Conservation (phyloP, 2,113 vertebrate genomes). For the Phainopepla nitens region DNA sequence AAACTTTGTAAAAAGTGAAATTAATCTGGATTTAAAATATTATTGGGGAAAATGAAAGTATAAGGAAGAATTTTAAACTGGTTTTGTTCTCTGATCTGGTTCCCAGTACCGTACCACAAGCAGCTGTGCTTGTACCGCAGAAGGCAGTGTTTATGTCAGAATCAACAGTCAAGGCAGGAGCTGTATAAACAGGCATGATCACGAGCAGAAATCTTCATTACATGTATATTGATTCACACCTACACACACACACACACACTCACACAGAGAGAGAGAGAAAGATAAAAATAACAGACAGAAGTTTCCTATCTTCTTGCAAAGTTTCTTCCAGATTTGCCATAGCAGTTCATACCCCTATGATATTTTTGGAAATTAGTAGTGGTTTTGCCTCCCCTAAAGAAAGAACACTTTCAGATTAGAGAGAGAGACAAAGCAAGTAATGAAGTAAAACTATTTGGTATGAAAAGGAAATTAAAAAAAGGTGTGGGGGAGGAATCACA, state of each 20-base stretch:
- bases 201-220: not conserved
- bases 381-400: not conserved
- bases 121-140: not conserved
- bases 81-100: not conserved
- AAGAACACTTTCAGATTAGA: not conserved
- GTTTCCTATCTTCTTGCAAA: not conserved
- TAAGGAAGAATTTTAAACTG: not conserved
- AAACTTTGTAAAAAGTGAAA: not conserved
- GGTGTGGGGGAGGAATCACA: rapidly evolving
- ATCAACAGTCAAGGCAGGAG: not conserved
- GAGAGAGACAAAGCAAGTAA: not conserved
- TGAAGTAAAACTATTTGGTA: not conserved
- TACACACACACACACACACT: not conserved
- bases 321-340: not conserved
- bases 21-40: not conserved
- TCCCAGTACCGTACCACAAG: not conserved
- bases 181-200: not conserved
- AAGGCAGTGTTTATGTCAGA: not conserved
- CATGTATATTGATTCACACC: not conserved
- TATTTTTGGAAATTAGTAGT: not conserved
- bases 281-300: not conserved
- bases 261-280: not conserved
- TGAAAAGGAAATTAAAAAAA: not conserved
- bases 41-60: not conserved
- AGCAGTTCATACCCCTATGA: not conserved